These are phyloP conservation scores for Pectinophora gossypiella DNA, from an alignment of 1,140 invertebrate species.

Conservation along the genomic window DNA sequence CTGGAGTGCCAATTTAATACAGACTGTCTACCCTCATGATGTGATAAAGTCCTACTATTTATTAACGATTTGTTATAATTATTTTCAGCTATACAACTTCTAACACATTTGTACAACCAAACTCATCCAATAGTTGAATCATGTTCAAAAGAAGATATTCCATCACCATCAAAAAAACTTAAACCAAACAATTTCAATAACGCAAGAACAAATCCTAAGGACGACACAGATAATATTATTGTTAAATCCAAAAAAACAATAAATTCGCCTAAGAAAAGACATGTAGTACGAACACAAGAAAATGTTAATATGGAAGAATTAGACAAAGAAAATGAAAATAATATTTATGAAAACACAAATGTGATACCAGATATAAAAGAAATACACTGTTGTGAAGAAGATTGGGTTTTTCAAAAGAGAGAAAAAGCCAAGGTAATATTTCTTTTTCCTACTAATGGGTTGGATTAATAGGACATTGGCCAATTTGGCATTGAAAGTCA, in stretches of 20 bases:
- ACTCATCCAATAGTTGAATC: conserved; percentile 64
- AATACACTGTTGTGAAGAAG: conserved; percentile 46
- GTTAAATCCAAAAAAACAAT: conserved; percentile 11
- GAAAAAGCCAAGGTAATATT: conserved; percentile 68
- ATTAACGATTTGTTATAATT: too few species aligned
- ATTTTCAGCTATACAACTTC: conserved; percentile 64
- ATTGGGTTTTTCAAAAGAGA: conserved; percentile 68
- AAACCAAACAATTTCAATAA: conserved; percentile 21
- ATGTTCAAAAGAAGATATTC: conserved; percentile 22
- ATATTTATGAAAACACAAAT: conserved; percentile 39
- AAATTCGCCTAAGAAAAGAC: too few species aligned
- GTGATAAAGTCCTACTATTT: too few species aligned
- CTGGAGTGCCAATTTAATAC: too few species aligned
- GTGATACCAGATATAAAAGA: conserved; percentile 39
- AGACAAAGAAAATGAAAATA: conserved; percentile 8
- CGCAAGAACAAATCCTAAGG: conserved; percentile 11
- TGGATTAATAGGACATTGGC: too few species aligned
- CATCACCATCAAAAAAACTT: conserved; percentile 42
- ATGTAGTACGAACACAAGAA: neutral
- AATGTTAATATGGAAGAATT: neutral
- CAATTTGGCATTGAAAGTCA: too few species aligned
- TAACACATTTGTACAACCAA: conserved; percentile 68
- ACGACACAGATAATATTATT: conserved; percentile 12
- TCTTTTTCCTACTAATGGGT: too few species aligned
- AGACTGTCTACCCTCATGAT: too few species aligned